Evolutionary conservation across 2,888 invertebrate genomes (phyloP).

Genomic region (Trissoscelio sp.): DNA sequence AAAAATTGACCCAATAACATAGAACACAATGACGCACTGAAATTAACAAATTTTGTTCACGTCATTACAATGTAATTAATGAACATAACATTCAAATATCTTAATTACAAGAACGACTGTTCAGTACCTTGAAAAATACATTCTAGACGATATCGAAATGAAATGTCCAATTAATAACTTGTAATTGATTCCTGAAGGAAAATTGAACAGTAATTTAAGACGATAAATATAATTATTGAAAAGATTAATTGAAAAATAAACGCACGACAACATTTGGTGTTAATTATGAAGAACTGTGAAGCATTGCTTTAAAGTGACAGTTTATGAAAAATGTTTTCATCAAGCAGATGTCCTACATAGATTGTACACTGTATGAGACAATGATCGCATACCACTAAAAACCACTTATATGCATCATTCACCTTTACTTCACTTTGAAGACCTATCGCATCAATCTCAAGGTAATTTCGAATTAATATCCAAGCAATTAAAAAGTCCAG

Average conservation of each 20-base stretch:
- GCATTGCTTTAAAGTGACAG: conserved; percentile 50
- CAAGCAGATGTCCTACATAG: conserved; percentile 62
- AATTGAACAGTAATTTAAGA: conserved; percentile 4
- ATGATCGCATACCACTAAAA: conserved; percentile 65
- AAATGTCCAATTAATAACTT: conserved; percentile 4
- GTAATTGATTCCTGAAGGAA: neutral
- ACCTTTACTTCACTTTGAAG: conserved; percentile 67
- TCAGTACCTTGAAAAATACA: neutral
- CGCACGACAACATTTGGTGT: conserved; percentile 24
- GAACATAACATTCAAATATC: neutral
- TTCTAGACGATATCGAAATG: neutral
- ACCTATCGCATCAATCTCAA: conserved; percentile 67
- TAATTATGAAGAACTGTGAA: conserved; percentile 45
- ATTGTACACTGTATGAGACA: conserved; percentile 60
- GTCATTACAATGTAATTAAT: conserved; percentile 6
- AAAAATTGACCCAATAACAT: conserved; percentile 60
- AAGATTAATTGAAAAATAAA: conserved; percentile 48
- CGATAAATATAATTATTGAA: neutral
- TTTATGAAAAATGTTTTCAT: conserved; percentile 65
- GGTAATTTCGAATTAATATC: conserved; percentile 70
- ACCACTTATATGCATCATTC: conserved; percentile 67
- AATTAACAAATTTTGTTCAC: conserved; percentile 4
- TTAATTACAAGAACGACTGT: too few species aligned
- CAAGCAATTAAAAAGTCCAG: conserved; percentile 68
- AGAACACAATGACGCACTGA: conserved; percentile 14